Evolutionary conservation across 2,888 invertebrate species (phyloP).

Genomic region (Drosophila limbata): DNA sequence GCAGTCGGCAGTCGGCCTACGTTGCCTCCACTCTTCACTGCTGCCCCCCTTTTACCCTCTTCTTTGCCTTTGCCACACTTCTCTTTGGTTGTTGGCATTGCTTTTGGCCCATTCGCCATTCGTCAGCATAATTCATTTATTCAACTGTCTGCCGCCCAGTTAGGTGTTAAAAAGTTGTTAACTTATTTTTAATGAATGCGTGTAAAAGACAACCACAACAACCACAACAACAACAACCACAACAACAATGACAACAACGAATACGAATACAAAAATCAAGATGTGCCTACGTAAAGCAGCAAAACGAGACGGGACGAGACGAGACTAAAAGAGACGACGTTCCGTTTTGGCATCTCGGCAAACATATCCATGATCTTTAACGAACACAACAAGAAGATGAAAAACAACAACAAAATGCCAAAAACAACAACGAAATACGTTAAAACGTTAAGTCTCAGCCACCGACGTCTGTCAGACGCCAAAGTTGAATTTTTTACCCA

Average conservation of each 20-base stretch:
- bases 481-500: conserved; percentile 14
- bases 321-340: conserved; percentile 25
- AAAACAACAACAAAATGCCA: conserved; percentile 18
- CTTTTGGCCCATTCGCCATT: conserved; percentile 55
- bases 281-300: conserved; percentile 58
- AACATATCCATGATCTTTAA: conserved; percentile 78
- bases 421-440: conserved; percentile 45
- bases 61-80: not conserved
- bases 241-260: conserved; percentile 19
- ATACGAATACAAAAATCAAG: conserved; percentile 50
- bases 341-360: conserved; percentile 69
- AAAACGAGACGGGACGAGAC: conserved; percentile 25
- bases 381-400: conserved; percentile 46
- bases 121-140: conserved; percentile 81
- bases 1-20: conserved; percentile 16
- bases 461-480: conserved; percentile 16
- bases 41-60: not conserved
- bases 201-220: conserved; percentile 62
- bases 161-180: conserved; percentile 85
- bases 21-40: not conserved
- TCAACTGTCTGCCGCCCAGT: conserved; percentile 81
- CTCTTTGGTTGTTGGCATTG: conserved; percentile 5
- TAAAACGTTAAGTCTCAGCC: conserved; percentile 47
- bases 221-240: conserved; percentile 22
- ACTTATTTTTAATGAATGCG: conserved; percentile 82